These are phyloP conservation scores for Avahi laniger DNA, from an alignment of 2,797 vertebrate genomes.

Conservation along the genomic window DNA sequence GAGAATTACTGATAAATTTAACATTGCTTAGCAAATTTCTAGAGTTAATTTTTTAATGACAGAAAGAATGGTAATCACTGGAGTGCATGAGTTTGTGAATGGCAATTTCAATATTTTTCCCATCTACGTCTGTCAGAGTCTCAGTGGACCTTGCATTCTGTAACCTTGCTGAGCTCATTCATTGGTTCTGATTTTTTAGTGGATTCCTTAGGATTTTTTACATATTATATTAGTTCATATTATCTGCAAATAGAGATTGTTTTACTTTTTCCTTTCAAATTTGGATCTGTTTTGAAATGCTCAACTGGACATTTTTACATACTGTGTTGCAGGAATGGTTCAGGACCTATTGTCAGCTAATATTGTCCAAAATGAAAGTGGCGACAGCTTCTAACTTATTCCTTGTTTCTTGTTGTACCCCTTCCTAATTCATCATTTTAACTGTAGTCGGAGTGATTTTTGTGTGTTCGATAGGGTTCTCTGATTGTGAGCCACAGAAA, in stretches of 20 bases:
- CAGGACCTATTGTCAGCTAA: background rate
- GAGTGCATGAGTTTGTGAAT: background rate
- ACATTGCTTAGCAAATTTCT: background rate
- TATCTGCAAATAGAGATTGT: background rate
- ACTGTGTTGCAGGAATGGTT: background rate
- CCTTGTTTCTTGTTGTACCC: background rate
- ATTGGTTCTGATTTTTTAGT: background rate
- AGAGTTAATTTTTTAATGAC: background rate
- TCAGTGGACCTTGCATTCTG: background rate
- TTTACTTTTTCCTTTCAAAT: conserved; percentile 24
- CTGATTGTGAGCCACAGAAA: background rate
- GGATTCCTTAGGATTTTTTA: background rate
- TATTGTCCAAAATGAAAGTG: background rate
- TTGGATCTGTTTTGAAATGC: background rate
- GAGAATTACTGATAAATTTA: conserved; percentile 29
- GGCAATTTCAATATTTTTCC: background rate
- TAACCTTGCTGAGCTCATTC: background rate
- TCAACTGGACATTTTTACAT: background rate
- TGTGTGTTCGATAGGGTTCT: background rate
- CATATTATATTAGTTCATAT: background rate
- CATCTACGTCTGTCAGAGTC: background rate
- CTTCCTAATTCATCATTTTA: conserved; percentile 19
- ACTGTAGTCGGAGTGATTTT: background rate
- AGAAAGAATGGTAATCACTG: background rate
- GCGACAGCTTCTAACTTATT: background rate